Base-by-base conservation (phyloP, 1,140 invertebrate genomes). In the Bombus pyrosoma region DNA sequence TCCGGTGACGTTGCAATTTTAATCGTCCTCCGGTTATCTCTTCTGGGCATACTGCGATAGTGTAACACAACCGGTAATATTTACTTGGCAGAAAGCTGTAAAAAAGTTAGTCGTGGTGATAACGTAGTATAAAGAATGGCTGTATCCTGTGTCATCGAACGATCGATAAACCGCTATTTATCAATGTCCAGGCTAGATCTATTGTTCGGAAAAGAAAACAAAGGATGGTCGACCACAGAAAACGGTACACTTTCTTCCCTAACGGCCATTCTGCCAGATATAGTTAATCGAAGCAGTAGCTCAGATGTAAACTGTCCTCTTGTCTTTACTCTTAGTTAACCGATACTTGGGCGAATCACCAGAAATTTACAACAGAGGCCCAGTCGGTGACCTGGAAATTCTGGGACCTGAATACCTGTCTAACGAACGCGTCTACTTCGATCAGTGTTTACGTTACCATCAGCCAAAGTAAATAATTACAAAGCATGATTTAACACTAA, bases 101-200 rank as follows among this genome's bases (percentile, higher is more conserved):
- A 64, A 37, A 64, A 69, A 2, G 53, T 64, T 43, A 76, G 43
- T 34, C 34, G 12, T 28, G 66, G 3, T 37, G 73, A 88, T 86
- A 88, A 66, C 68, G 57, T 53, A 1, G 64, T 34, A 76, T 59
- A 22, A 80, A 87, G 86, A 89, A 78, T 89, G 85, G 41, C 68
- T 9, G 25, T 64, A 32, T 73, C 59, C 66, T 37, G 57, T 28
- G 18, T 22, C 47, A 53, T n/a, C 47, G 15, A 18, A 66, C 15
- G 87, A 85, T 85, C 87, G 77, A 88, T 88, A 81, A 39, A 47
- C 41, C 59, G 32, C 43, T 53, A 47, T 47, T 79, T 87, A 87
- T 87, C 80, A 79, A 75, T 37, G 8, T 13, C 25, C 47, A 43
- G 32, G 57, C 53, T 28, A 39, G 43, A 34, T n/a, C 43, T 41